Base-by-base conservation (phyloP, 2,888 invertebrate genomes). In the Trichopria drosophilae region DNA sequence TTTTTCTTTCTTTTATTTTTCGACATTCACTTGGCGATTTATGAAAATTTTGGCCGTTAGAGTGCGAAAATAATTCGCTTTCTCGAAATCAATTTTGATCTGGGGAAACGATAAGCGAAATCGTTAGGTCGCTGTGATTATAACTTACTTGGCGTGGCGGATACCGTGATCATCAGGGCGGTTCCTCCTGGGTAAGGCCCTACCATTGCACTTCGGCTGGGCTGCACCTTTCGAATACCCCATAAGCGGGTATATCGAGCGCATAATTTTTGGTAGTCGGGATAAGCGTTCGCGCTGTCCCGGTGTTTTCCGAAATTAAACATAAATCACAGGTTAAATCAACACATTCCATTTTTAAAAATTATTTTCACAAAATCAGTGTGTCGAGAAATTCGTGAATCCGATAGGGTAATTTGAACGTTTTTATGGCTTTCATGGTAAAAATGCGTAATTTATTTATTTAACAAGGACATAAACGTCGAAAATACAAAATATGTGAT, bases 71-170 rank as follows among this genome's bases (percentile, higher is more conserved):
- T n/a, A n/a, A n/a, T n/a, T n/a, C n/a, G n/a, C n/a, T n/a, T n/a
- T n/a, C n/a, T n/a, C n/a, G n/a, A n/a, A n/a, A n/a, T n/a, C n/a
- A n/a, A n/a, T n/a, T n/a, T n/a, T n/a, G n/a, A n/a, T n/a, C n/a
- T n/a, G n/a, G n/a, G n/a, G n/a, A n/a, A n/a, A n/a, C n/a, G n/a
- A n/a, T n/a, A n/a, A n/a, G n/a, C n/a, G n/a, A n/a, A n/a, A n/a
- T n/a, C n/a, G 24, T 6, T 13, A 15, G 23, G 1, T 10, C 7
- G 15, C 3, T 12, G 4, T 19, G 43, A 32, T 54, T 56, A 73
- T 72, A 74, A 82, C 85, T 86, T 85, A 85, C 85, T 85, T 85
- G 82, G 83, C 85, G 84, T 78, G 84, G 84, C 81, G 83, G 80
- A 77, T 76, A 83, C 82, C 82, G 81, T 81, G 85, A 86, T 86